Evolutionary conservation across 2,113 vertebrate species (phyloP).

Genomic region (Hepsetus odoe): DNA sequence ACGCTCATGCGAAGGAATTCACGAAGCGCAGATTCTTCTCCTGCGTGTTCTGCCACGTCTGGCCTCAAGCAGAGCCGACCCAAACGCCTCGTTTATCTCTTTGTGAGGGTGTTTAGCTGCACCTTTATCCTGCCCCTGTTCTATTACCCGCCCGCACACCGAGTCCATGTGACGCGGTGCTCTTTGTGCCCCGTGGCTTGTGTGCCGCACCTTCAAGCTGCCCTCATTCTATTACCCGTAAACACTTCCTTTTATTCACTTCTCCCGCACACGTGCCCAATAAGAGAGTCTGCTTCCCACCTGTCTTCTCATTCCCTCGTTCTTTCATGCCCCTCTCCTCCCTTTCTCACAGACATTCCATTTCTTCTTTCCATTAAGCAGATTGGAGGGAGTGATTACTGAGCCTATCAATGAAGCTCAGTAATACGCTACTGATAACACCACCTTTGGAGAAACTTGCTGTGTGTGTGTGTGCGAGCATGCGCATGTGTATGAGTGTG

Average conservation of each 20-base stretch:
- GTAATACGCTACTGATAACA: slow-evolving; percentile 77
- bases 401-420: slow-evolving; percentile 71
- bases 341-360: slow-evolving; percentile 53
- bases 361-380: slow-evolving; percentile 56
- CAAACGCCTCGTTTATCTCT: slow-evolving; percentile 32
- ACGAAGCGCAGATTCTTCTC: no score
- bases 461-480: slow-evolving; percentile 46
- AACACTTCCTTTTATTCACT: slow-evolving; percentile 44
- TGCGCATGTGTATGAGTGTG: slow-evolving; percentile 53
- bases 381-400: slow-evolving; percentile 73
- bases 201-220: slow-evolving; percentile 55
- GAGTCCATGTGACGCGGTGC: slow-evolving; percentile 23
- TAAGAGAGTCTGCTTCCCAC: slow-evolving; percentile 20
- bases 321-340: slow-evolving; percentile 36
- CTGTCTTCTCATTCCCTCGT: slow-evolving; percentile 5
- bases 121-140: slow-evolving; percentile 49
- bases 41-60: no score
- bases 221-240: slow-evolving; percentile 39
- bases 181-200: no score
- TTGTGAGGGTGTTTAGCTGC: slow-evolving; percentile 50
- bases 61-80: slow-evolving; percentile 24
- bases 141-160: slow-evolving; percentile 38
- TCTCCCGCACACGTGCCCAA: slow-evolving; percentile 22
- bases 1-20: no score
- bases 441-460: slow-evolving; percentile 47